Conservation (phyloP, 2,888 invertebrate genomes). For the Seira sanloemensis region DNA sequence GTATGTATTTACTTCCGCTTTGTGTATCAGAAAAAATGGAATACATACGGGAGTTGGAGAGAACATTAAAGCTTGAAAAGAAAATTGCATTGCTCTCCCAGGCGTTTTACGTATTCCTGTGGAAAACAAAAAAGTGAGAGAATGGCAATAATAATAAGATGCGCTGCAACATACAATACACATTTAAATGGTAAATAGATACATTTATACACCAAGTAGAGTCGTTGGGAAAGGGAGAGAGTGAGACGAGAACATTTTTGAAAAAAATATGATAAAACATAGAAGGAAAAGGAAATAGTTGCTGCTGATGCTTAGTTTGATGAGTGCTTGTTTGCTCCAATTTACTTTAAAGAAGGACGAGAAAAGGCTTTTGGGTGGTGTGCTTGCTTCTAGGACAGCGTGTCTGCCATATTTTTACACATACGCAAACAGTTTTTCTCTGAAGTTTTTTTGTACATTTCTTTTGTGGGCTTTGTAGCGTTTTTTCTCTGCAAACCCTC, state of each 20-base stretch:
- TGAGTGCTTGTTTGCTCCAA: constrained; percentile 60
- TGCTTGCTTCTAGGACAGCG: constrained; percentile 29
- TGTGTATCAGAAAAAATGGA: constrained; percentile 13
- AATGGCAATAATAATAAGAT: constrained; percentile 9
- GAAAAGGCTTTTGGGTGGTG: constrained; percentile 23
- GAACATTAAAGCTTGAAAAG: constrained; percentile 18
- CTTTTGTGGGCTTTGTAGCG: constrained; percentile 14
- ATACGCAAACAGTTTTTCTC: no score
- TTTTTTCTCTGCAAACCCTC: constrained; percentile 48
- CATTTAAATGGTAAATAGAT: constrained; percentile 1
- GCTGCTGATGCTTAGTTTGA: constrained; percentile 39
- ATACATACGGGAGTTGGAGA: constrained; percentile 12
- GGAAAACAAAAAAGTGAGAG: constrained; percentile 5
- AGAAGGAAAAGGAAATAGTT: not conserved
- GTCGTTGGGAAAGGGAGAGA: not conserved
- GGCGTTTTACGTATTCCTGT: constrained; percentile 20
- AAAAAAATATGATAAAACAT: not conserved
- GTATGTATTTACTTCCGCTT: not conserved
- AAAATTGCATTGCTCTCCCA: constrained; percentile 22
- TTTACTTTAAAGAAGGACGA: constrained; percentile 24
- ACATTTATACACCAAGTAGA: not conserved
- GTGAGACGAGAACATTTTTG: no score
- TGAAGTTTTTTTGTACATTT: not conserved
- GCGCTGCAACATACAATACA: not conserved
- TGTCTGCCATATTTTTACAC: not conserved